Base-by-base conservation (phyloP, 2,113 vertebrate genomes). In the Hippocampus mohnikei region DNA sequence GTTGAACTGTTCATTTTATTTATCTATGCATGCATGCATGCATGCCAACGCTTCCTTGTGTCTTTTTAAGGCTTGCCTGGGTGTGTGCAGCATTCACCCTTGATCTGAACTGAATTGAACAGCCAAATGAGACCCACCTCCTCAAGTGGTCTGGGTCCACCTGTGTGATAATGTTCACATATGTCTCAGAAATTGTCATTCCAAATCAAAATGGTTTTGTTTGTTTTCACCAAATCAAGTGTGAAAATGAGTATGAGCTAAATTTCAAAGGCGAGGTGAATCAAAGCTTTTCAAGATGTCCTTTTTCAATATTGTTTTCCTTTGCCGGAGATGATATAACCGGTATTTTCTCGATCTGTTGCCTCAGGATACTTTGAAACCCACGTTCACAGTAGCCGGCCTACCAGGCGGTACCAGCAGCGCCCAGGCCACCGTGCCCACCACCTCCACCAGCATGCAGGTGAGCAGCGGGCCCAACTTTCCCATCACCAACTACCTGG, bases 401-500 rank as follows among this genome's bases (percentile, higher is more conserved):
- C 89, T 99, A 53, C 96, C 97, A 0, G 96, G 97, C 81, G 94
- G 93, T 3, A 80, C 86, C 67, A 95, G 94, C 55, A 93, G 93
- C 71, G 91, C 95, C 88, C 94, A 93, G 87, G 93, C 95, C 66
- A 95, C 95, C 0, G 95, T 94, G 5, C 94, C 96, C 65, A 96
- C 96, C 93, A 96, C 96, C 75, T 96, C 96, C 71, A 96, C 96
- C 85, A 96, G 95, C 90, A 96, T 98, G 96, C 97, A 99, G 94
- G 95, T 95, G 89, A 98, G 94, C 95, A 97, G 95, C 0, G 94
- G 96, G 48, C 87, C 94, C 11, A 95, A 94, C 16, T 98, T 97
- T 81, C 97, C 97, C 86, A 97, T 99, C 94, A 99, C 96, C 83
- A 98, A 96, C 92, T 99, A 98, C 93, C 91, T 98, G 94, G 95